Conservation (phyloP, 2,113 vertebrate species). For the Indicator maculatus region DNA sequence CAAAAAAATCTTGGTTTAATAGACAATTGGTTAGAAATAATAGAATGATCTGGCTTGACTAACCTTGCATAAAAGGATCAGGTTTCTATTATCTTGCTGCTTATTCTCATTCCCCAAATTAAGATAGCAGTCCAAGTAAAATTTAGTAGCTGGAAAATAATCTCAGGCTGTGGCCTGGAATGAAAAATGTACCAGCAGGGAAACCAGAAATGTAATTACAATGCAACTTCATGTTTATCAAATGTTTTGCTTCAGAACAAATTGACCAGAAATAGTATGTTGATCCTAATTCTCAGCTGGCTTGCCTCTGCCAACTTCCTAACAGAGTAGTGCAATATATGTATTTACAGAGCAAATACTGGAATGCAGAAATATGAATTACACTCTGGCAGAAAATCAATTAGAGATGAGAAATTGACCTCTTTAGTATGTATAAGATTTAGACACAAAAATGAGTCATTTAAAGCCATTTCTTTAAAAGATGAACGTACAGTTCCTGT, state of each 20-base stretch:
- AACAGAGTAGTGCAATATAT: background rate
- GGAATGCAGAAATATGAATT: background rate
- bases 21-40: background rate
- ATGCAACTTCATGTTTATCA: background rate
- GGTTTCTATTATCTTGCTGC: background rate
- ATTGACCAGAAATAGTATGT: background rate
- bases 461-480: background rate
- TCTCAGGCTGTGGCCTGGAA: background rate
- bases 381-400: background rate
- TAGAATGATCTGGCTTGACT: background rate
- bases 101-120: background rate
- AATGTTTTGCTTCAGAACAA: background rate
- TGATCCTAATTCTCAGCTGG: background rate
- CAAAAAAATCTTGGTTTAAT: background rate
- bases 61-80: background rate
- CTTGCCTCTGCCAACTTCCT: background rate
- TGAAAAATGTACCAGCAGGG: background rate
- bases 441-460: background rate
- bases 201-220: constrained; percentile 1
- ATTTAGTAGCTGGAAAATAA: background rate
- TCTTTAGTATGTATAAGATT: background rate
- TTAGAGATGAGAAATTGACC: background rate
- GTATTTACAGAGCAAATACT: constrained; percentile 1
- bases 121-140: background rate
- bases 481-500: background rate